Conservation (phyloP, 2,113 vertebrate genomes). For the Cochlearius cochlearius region DNA sequence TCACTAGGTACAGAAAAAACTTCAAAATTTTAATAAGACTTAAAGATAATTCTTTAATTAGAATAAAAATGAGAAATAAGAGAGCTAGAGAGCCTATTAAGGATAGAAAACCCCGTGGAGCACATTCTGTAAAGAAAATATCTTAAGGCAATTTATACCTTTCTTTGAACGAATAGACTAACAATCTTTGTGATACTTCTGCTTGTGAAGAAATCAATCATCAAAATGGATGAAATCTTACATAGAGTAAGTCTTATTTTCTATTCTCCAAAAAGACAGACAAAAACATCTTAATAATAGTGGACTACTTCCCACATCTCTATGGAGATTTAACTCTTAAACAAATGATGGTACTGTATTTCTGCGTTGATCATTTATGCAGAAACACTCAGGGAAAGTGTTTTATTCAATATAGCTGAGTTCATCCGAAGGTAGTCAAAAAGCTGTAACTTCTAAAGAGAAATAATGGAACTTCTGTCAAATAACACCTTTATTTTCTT, state of each 20-base stretch:
- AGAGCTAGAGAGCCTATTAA: neutral
- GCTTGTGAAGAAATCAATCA: neutral
- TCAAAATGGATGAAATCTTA: neutral
- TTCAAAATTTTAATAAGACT: neutral
- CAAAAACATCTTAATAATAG: neutral
- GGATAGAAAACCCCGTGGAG: neutral
- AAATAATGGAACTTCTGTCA: neutral
- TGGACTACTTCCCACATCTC: neutral
- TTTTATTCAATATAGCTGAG: neutral
- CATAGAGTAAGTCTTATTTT: neutral
- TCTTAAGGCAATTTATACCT: neutral
- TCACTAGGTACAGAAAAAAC: neutral
- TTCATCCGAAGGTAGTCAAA: neutral
- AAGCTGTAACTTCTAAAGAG: neutral
- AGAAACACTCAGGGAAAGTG: neutral
- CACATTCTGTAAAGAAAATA: neutral
- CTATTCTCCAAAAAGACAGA: neutral
- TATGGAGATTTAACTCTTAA: neutral
- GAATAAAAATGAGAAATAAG: neutral
- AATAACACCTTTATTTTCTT: neutral
- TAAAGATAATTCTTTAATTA: neutral
- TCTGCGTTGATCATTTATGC: neutral
- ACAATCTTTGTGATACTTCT: neutral
- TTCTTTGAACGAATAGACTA: neutral
- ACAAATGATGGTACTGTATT: neutral